Evolutionary conservation across 2,797 vertebrate genomes (phyloP).

Genomic region (Thalassophryne amazonica): DNA sequence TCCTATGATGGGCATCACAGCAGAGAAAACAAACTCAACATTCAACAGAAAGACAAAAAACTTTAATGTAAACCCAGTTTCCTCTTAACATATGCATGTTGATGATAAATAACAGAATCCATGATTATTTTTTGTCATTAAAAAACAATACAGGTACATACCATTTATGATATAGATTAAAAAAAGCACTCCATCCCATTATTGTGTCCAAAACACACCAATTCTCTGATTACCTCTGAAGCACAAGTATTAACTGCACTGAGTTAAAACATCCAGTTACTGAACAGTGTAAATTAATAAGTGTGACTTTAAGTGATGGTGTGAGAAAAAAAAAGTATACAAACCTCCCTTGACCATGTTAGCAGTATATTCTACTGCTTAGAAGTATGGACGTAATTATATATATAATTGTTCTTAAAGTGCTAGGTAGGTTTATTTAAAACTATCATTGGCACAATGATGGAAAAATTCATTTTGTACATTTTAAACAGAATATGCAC

Average conservation of each 20-base stretch:
- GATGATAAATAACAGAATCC: conserved; percentile 28
- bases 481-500: conserved; percentile 31
- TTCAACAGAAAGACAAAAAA: conserved; percentile 58
- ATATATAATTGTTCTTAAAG: conserved; percentile 44
- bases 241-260: no score
- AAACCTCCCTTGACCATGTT: not conserved
- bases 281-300: not conserved
- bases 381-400: conserved; percentile 4
- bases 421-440: conserved; percentile 44
- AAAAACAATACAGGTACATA: conserved; percentile 43
- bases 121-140: conserved; percentile 17
- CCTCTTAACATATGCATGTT: conserved; percentile 20
- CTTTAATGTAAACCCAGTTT: conserved; percentile 61
- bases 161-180: no score
- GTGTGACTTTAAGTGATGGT: not conserved
- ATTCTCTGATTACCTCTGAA: conserved; percentile 8
- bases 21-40: conserved; percentile 8
- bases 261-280: no score
- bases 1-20: not conserved
- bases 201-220: no score
- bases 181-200: no score
- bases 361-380: conserved; percentile 22
- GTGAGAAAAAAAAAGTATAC: not conserved
- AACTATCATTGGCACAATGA: conserved; percentile 23
- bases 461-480: conserved; percentile 24